Base-by-base conservation (phyloP, 2,888 invertebrate genomes). In the Cheilosia pagana region DNA sequence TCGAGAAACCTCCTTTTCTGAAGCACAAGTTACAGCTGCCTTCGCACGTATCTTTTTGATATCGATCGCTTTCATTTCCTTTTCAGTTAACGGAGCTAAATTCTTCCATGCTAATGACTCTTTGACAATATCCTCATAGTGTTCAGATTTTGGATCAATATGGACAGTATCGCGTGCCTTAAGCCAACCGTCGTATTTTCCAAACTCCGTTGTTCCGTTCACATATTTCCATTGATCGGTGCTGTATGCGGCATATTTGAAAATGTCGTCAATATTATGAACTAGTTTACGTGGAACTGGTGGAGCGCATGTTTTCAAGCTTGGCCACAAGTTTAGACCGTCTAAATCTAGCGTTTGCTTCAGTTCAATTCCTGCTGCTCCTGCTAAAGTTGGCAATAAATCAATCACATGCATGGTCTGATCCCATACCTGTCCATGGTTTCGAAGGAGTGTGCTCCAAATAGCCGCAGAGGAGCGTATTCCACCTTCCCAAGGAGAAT, bases 401-500 rank as follows among this genome's bases (percentile, higher is more conserved):
- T 98, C 98, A 8, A 95, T 94, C 14, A 97, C 94, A 88, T 97
- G 97, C 91, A 97, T 94, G 57, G 96, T 92, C 74, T 95, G 93
- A 59, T 93, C 91, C 74, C 94, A 94, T 1, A 96, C 94, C 88
- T 94, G 93, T 43, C 93, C 90, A 3, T 93, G 91, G 31, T 91
- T 87, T 72, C 88, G 90, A 25, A 94, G 90, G 25, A 92, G 87
- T 0, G 96, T 95, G 87, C 95, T 95, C 94, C 96, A 97, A 63
- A 97, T 92, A 45, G 96, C 94, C 0, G 95, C 96, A 1, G 95
- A 94, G 0, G 95, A 95, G 77, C 97, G 93, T 0, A 97, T 93
- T 0, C 94, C 97, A 1, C 98, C 98, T 92, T 98, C 98, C 94
- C 95, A 97, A 1, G 96, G 93, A 0, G 96, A 95, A 87, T 94